A percentile compares a stretch with the other conserved stretches of the same genome.
Evolutionary conservation across 2,113 vertebrate genomes (phyloP).

Genomic region (Heteronetta atricapilla): DNA sequence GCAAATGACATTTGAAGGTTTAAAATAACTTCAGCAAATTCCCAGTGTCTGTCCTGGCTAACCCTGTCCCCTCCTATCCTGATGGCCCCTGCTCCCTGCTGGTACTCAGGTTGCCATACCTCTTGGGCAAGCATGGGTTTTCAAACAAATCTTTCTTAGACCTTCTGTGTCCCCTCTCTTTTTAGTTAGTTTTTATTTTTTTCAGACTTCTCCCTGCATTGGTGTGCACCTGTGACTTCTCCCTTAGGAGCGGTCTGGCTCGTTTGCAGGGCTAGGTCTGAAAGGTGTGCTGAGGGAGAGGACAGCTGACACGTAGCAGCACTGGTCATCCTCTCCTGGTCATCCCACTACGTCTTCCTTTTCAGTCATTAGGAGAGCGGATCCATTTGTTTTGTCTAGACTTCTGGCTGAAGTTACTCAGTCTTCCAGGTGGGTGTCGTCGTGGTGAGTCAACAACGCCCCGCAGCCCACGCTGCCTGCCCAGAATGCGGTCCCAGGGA

Average conservation of each 20-base stretch:
- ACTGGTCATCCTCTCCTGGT: neutral
- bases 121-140: neutral
- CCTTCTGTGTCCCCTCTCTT: neutral
- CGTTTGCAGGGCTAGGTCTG: neutral
- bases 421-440: constrained; percentile 39
- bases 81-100: neutral
- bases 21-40: neutral
- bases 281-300: neutral
- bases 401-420: constrained; percentile 7
- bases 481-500: constrained; percentile 18
- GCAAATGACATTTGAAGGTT: neutral
- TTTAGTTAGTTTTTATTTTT: neutral
- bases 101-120: neutral
- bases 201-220: neutral
- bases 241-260: neutral
- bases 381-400: constrained; percentile 42
- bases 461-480: constrained; percentile 22
- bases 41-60: neutral
- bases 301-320: neutral
- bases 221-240: neutral
- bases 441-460: constrained; percentile 36
- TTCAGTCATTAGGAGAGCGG: neutral
- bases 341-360: constrained; percentile 20
- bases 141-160: neutral
- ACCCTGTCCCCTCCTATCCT: neutral